Evolutionary conservation across 2,113 vertebrate genomes (phyloP).

Genomic region (Hypomesus transpacificus): DNA sequence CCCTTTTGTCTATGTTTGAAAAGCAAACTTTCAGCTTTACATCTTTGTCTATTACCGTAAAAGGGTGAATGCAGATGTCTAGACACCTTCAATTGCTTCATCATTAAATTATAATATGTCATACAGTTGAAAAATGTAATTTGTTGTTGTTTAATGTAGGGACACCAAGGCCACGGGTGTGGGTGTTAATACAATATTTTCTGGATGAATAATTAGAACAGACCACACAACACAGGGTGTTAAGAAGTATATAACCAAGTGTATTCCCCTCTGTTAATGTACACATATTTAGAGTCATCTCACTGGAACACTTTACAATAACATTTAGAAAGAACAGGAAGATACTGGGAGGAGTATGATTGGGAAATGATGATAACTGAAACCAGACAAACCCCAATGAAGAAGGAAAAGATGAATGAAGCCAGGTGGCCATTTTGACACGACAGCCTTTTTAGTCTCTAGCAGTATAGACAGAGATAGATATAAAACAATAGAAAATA

Average conservation of each 20-base stretch:
- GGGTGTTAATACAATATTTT: too few species aligned
- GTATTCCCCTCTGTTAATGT: conserved; percentile 86
- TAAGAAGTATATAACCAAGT: conserved; percentile 89
- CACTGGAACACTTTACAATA: conserved; percentile 87
- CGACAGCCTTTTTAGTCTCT: conserved; percentile 37
- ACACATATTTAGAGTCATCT: conserved; percentile 84
- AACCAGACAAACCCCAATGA: conserved; percentile 48
- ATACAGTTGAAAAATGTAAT: too few species aligned
- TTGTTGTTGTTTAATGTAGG: too few species aligned
- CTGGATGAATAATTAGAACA: conserved; percentile 33
- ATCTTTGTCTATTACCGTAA: too few species aligned
- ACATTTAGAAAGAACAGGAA: conserved; percentile 86
- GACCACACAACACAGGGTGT: conserved; percentile 59
- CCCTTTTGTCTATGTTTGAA: too few species aligned
- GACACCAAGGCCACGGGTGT: too few species aligned
- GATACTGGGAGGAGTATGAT: conserved; percentile 71
- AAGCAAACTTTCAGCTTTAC: too few species aligned
- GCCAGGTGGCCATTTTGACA: conserved; percentile 48
- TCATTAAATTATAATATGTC: too few species aligned
- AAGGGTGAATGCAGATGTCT: too few species aligned
- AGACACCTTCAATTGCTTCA: too few species aligned
- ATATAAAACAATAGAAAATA: conserved; percentile 45
- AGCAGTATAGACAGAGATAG: conserved; percentile 41
- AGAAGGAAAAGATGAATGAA: conserved; percentile 26
- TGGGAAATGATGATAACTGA: conserved; percentile 41